Evolutionary conservation across 2,113 vertebrate genomes (phyloP), one percentile per base, ranked within the genome.

Genomic region (Festucalex cinctus): DNA sequence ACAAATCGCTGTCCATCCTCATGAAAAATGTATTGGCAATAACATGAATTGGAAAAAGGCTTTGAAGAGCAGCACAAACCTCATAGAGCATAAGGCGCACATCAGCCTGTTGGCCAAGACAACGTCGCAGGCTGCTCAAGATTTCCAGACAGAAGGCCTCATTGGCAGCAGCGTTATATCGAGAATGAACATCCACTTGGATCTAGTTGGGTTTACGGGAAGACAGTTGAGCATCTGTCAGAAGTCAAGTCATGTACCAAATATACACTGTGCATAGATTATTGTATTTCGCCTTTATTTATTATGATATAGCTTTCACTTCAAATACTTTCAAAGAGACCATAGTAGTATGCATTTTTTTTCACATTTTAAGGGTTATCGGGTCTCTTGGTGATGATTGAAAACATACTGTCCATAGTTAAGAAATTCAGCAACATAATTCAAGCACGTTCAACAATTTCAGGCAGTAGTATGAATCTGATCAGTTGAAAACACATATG

Each of bases 81-180:
- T 99, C 95, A 1, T 99, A 99, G 12, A 99, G 93, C 92, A 98
- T 93, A 66, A 97, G 93, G 22, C 97, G 92, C 46, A 99, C 93
- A 37, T 98, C 95, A 0, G 94, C 94, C 86, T 99, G 96, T 82
- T 98, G 97, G 64, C 94, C 85, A 49, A 99, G 88, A 80, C 97
- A 97, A 59, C 95, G 92, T 1, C 93, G 92, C 79, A 99, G 89
- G 74, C 97, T 95, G 85, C 95, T 95, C 70, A 99, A 89, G 86
- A 99, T 98, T 89, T 99, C 97, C n/a, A 99, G 91, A 84, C 97
- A 99, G 68, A 99, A 97, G 2, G 96, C 93, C 82, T 99, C 96
- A 59, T 99, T 98, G 81, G 97, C 94, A 36, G 94, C 95, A 41
- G 96, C 91, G 63, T 92, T 98, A 75, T 96, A 97, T 60, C 92